Percentiles rank a stretch among this genome's conserved stretches.
Evolutionary conservation across 1,140 invertebrate species (phyloP).

Genomic region (Drosophila erecta): DNA sequence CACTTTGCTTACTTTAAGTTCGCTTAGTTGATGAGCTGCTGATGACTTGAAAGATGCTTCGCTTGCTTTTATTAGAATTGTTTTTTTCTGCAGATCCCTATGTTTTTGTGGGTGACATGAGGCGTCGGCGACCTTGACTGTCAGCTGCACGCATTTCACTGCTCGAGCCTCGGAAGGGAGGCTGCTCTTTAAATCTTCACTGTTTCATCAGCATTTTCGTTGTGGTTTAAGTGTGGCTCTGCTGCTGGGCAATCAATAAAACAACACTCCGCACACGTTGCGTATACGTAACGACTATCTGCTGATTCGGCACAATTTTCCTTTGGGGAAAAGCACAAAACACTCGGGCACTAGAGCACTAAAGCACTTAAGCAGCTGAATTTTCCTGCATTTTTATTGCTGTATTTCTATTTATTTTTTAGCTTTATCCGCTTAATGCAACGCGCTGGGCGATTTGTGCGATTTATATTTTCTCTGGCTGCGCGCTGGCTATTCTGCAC

Average conservation of each 20-base stretch:
- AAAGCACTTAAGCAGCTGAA: slow-evolving; percentile 3
- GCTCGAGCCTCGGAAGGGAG: slow-evolving; percentile 22
- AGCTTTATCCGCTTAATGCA: slow-evolving; percentile 12
- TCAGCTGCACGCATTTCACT: slow-evolving; percentile 54
- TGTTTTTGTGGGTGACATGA: slow-evolving; percentile 66
- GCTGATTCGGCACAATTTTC: slow-evolving; percentile 48
- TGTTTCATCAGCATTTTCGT: slow-evolving; percentile 28
- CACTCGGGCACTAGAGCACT: slow-evolving; percentile 27
- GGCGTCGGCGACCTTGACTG: slow-evolving; percentile 65
- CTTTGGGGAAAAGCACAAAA: slow-evolving; percentile 12
- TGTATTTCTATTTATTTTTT: slow-evolving; percentile 22
- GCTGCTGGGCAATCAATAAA: slow-evolving; percentile 68
- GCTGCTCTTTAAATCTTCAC: slow-evolving; percentile 29
- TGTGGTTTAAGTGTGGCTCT: slow-evolving; percentile 18
- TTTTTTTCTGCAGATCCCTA: slow-evolving; percentile 39
- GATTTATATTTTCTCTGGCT: slow-evolving; percentile 24
- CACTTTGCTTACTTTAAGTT: slow-evolving; percentile 70
- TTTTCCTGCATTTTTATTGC: background rate
- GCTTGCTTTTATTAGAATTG: slow-evolving; percentile 24
- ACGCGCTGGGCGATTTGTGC: slow-evolving; percentile 41
- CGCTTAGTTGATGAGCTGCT: slow-evolving; percentile 22
- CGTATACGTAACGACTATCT: slow-evolving; percentile 63
- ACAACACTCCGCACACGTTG: slow-evolving; percentile 53
- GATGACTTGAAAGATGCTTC: slow-evolving; percentile 21
- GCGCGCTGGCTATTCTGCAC: slow-evolving; percentile 66